A percentile compares a stretch with the other conserved stretches of the same genome.
phyloP scores from a whole-genome alignment of 2,888 invertebrate species.

The Dynastes grantii region DNA sequence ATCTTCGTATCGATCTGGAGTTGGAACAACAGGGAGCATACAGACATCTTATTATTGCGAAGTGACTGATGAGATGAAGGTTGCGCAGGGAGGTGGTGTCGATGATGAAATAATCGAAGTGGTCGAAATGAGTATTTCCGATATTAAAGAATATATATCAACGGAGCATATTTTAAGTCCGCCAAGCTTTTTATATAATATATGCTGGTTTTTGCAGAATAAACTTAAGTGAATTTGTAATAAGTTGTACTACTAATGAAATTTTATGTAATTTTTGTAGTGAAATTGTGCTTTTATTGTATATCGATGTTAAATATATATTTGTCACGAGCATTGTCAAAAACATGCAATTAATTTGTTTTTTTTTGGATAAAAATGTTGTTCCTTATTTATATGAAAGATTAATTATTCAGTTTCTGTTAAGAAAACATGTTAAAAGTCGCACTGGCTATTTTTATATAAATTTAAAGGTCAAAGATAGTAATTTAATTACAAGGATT shows the following conservation, averaged over 20 bases:
- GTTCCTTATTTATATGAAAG: background rate
- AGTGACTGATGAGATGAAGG: conserved; percentile 88
- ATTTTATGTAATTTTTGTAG: background rate
- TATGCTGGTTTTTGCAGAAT: conserved; percentile 86
- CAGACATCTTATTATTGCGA: conserved; percentile 92
- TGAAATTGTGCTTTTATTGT: background rate
- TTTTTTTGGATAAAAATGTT: background rate
- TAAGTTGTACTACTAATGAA: no score
- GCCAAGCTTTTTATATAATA: conserved; percentile 83
- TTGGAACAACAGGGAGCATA: conserved; percentile 84
- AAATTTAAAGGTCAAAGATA: no score
- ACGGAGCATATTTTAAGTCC: conserved; percentile 78
- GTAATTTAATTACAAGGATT: no score
- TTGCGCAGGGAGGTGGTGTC: conserved; percentile 85
- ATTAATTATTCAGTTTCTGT: no score
- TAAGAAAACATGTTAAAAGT: no score
- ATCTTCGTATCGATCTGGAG: conserved; percentile 82
- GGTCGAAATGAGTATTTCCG: conserved; percentile 84
- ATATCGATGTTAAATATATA: background rate
- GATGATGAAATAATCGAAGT: conserved; percentile 93
- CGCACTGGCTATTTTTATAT: no score
- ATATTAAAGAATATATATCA: conserved; percentile 77
- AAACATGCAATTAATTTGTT: no score
- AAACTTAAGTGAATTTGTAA: conserved; percentile 51
- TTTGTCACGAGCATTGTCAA: background rate